phyloP scores from a whole-genome alignment of 2,113 vertebrate genomes.

The Sterrhoptilus dennistouni region DNA sequence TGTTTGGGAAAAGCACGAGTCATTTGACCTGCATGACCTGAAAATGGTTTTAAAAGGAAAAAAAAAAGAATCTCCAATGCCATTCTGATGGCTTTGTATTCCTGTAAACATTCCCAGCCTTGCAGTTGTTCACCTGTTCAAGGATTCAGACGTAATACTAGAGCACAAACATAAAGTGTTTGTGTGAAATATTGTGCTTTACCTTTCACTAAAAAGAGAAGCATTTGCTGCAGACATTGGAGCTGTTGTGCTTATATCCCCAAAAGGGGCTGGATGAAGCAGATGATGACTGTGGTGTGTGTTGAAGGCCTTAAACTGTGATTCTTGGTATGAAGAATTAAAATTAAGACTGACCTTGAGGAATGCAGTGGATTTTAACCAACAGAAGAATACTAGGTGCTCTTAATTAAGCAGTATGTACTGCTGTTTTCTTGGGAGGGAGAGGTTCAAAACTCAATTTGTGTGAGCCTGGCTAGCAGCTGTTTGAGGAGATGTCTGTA shows the following conservation, averaged over 20 bases:
- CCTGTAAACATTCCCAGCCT: neutral
- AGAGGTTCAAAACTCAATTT: neutral
- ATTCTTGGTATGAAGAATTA: slow-evolving; percentile 55
- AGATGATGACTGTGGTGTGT: neutral
- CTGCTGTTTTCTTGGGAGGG: neutral
- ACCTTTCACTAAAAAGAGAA: neutral
- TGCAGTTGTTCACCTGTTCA: neutral
- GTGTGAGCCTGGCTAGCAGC: neutral
- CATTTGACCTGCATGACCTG: neutral
- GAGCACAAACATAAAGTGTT: neutral
- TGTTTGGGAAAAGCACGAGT: neutral
- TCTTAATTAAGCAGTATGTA: slow-evolving; percentile 6
- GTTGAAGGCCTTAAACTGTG: slow-evolving; percentile 67
- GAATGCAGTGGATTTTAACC: slow-evolving; percentile 36
- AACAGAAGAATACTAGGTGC: neutral
- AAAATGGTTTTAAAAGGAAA: neutral
- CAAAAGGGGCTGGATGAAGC: neutral
- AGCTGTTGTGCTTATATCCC: neutral
- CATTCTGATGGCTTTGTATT: neutral
- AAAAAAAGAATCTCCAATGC: neutral
- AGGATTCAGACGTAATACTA: neutral
- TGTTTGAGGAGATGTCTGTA: neutral
- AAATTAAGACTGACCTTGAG: slow-evolving; percentile 50
- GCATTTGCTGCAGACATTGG: neutral
- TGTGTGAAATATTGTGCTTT: neutral